Evolutionary conservation across 2,113 vertebrate species (phyloP).

Genomic region (Xiphophorus hellerii): DNA sequence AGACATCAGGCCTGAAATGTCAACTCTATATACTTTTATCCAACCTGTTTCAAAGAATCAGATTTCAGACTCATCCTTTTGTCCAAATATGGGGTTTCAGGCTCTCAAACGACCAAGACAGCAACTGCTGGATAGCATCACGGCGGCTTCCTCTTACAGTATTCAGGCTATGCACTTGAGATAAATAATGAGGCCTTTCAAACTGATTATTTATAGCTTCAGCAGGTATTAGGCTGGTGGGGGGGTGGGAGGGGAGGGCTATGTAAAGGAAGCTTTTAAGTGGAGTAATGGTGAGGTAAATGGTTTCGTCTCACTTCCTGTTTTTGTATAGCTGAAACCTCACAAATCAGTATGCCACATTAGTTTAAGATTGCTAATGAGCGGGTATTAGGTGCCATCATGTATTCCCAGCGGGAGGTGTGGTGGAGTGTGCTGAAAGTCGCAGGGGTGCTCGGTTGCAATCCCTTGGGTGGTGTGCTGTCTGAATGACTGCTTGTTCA

Average conservation of each 20-base stretch:
- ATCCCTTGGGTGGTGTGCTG: background rate
- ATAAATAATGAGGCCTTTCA: background rate
- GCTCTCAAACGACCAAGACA: background rate
- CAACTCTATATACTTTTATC: background rate
- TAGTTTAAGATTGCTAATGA: slow-evolving; percentile 17
- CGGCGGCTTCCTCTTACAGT: background rate
- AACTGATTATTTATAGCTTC: background rate
- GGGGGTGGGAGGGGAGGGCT: background rate
- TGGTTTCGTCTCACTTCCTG: background rate
- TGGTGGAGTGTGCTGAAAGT: background rate
- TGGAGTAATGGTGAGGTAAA: background rate
- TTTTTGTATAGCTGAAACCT: slow-evolving; percentile 9
- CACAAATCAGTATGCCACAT: background rate
- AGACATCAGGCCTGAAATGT: background rate
- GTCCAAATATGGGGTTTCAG: background rate
- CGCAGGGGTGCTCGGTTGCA: background rate
- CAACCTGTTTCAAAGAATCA: background rate
- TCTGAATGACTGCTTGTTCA: background rate
- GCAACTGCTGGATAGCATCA: background rate
- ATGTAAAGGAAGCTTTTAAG: background rate
- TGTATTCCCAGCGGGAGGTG: background rate
- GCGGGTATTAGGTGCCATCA: background rate
- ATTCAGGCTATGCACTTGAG: background rate
- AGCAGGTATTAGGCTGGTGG: background rate
- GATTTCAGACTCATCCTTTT: background rate